Evolutionary conservation across 2,113 vertebrate genomes (phyloP).

Genomic region (Paramisgurnus dabryanus): DNA sequence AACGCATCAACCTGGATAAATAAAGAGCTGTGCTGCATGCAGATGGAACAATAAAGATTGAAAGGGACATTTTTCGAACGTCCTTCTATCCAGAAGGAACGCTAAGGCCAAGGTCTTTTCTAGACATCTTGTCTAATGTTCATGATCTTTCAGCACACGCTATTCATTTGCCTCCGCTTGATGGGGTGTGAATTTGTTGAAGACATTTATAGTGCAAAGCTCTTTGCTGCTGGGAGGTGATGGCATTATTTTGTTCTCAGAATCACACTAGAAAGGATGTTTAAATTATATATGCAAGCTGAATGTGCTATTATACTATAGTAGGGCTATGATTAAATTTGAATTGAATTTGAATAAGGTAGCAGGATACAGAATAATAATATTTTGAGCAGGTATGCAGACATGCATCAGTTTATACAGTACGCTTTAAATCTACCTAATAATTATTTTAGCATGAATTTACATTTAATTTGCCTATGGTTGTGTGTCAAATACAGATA

Average conservation of each 20-base stretch:
- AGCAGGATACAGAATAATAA: too few relatives aligned
- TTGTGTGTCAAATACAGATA: too few relatives aligned
- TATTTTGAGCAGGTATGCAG: too few relatives aligned
- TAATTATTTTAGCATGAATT: too few relatives aligned
- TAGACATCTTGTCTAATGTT: neutral
- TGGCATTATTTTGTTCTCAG: neutral
- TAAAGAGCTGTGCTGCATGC: slow-evolving; percentile 1
- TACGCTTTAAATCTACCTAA: too few relatives aligned
- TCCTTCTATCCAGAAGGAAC: neutral
- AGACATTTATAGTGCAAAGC: neutral
- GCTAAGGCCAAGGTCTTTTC: slow-evolving; percentile 1
- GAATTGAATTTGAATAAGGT: too few relatives aligned
- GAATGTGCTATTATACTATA: too few relatives aligned
- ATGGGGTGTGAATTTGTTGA: slow-evolving; percentile 14
- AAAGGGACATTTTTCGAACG: neutral
- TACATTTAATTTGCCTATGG: too few relatives aligned
- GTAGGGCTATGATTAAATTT: too few relatives aligned
- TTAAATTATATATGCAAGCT: neutral
- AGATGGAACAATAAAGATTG: slow-evolving; percentile 5
- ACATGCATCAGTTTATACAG: too few relatives aligned
- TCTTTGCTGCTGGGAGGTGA: neutral
- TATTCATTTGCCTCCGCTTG: neutral
- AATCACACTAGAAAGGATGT: neutral
- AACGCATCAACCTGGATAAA: neutral
- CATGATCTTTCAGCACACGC: slow-evolving; percentile 1